Conservation (phyloP, 23 tunicate genomes). For the Oikopleura albicans region DNA sequence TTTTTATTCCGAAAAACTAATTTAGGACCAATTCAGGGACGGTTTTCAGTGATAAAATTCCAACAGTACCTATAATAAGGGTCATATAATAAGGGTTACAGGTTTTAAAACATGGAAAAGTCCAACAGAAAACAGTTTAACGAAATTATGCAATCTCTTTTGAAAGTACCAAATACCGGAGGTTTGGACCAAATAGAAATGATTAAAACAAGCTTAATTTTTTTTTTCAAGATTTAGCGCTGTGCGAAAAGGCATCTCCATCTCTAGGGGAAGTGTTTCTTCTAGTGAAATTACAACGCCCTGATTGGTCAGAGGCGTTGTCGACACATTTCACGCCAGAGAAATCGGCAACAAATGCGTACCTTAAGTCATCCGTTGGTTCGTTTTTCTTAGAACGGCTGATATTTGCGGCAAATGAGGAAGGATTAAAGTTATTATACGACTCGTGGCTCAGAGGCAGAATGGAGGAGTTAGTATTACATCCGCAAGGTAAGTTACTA, state of each 20-base stretch:
- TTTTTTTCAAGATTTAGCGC: not conserved
- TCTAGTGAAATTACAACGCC: not conserved
- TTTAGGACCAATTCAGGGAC: too few species aligned
- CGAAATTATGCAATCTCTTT: not conserved
- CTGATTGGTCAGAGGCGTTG: not conserved
- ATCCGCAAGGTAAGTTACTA: not conserved
- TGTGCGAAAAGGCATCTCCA: conserved; percentile 17
- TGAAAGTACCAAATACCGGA: not conserved
- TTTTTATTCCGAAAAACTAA: too few species aligned
- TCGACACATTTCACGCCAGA: not conserved
- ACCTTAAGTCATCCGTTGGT: not conserved
- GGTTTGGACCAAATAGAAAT: too few species aligned
- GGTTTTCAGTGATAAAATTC: too few species aligned
- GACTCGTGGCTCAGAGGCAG: not conserved
- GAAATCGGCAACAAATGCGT: not conserved
- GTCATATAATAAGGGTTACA: too few species aligned
- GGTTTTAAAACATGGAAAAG: too few species aligned
- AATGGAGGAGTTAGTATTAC: not conserved
- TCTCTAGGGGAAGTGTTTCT: not conserved
- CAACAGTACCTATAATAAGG: too few species aligned
- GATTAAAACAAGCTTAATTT: not conserved
- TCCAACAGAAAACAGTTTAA: not conserved
- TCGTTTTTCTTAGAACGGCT: not conserved
- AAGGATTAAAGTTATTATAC: not conserved
- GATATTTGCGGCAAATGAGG: not conserved